Evolutionary conservation across 30 jellyfish, hydroid and myxozoan genomes (phyloP).

Genomic region (Pelagia noctiluca): DNA sequence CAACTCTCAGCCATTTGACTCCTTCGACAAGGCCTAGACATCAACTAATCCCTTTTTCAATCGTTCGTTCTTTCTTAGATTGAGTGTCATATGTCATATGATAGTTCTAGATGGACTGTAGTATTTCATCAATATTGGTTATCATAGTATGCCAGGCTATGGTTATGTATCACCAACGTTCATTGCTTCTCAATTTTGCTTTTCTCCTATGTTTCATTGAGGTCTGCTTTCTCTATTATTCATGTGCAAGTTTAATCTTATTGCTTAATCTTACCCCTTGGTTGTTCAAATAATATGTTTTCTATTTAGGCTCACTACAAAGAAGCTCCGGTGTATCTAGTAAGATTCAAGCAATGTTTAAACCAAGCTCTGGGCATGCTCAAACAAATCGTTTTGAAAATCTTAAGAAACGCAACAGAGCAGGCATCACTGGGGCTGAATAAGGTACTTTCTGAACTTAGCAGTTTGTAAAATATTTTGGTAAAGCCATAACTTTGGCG

Average conservation of each 20-base stretch:
- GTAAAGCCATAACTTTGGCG: too few relatives aligned
- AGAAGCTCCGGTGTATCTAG: conserved; percentile 85
- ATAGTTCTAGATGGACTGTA: too few relatives aligned
- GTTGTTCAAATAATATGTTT: not conserved
- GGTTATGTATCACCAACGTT: too few relatives aligned
- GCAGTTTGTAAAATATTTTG: too few relatives aligned
- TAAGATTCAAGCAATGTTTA: conserved; percentile 83
- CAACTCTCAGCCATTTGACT: not conserved
- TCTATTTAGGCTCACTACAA: conserved; percentile 77
- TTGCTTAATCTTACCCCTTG: not conserved
- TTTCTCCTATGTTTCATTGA: too few relatives aligned
- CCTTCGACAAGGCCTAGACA: not conserved
- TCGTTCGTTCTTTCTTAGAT: too few relatives aligned
- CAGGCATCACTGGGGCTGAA: conserved; percentile 68
- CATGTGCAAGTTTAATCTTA: not conserved
- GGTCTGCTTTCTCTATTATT: too few relatives aligned
- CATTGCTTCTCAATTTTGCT: too few relatives aligned
- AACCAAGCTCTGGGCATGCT: conserved; percentile 90
- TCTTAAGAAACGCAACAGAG: conserved; percentile 74
- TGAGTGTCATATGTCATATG: too few relatives aligned
- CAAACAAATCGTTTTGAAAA: conserved; percentile 76
- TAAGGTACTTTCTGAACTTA: conserved; percentile 71
- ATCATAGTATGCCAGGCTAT: too few relatives aligned
- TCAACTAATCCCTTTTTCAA: not conserved
- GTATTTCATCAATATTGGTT: too few relatives aligned